Base-by-base conservation (phyloP, 92 coral and sea anemone species). In the Desmophyllum pertusum region DNA sequence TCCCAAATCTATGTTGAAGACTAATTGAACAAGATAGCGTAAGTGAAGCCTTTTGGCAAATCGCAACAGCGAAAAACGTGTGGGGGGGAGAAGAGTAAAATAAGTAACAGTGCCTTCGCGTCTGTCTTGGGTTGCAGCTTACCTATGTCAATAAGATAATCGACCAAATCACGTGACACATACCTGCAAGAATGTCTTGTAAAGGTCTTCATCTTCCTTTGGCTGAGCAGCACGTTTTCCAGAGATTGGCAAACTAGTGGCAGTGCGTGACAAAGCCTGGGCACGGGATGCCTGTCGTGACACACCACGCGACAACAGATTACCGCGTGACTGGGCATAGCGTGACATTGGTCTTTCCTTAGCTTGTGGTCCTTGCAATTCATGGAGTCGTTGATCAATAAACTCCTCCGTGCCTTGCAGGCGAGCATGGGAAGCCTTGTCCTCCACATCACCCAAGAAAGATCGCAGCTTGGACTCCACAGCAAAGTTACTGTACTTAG, bases 321-420 rank as follows among this genome's bases (percentile, higher is more conserved):
- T 94, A 9, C 99, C 97, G 48, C 95, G 94, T 83, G 98, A 88
- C 93, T 97, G 98, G 25, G 95, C 89, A 69, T 94, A 97, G 53
- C 99, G 98, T 65, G 99, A 94, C 81, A 83, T 75, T 1, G 98
- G 97, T 52, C 95, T 87, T 9, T 95, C 94, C 52, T 91, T 91
- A 5, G 94, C 83, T 53, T 75, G 92, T 35, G 89, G 92, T 21
- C 95, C 98, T 65, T 79, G 79, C 14, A 94, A 97, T 83, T 97
- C 97, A 29, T 79, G 88, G 43, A 97, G 94, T 43, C 95, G 89
- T 33, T 94, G 77, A 59, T 97, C 95, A 48, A 94, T 89, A 82
- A 90, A 94, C 65, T 94, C 98, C 35, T 97, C 98, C 3, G 99
- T 92, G 40, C 99, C 99, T 87, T 97, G 99, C 18, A 97, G 84